Base-by-base conservation (phyloP, 1,140 invertebrate species). In the Procambarus clarkii region DNA sequence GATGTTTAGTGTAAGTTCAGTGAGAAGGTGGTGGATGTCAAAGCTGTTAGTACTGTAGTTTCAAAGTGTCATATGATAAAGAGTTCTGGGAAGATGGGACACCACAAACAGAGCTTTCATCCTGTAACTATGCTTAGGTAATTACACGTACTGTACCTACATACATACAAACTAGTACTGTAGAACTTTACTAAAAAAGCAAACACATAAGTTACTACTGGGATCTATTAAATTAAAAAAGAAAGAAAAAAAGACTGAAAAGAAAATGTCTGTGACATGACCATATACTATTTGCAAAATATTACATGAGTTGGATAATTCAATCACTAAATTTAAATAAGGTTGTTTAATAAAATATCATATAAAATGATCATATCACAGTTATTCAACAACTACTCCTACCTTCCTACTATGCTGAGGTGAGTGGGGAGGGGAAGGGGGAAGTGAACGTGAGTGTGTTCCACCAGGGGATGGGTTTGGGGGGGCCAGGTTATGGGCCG, bases 371-470 rank as follows among this genome's bases (percentile, higher is more conserved):
- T 58, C 46, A 78, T 86, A 44, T 54, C 46, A 86, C 50, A 86
- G 18, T 8, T 18, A 54, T 79, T 79, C 88, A 86, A 81, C 78
- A 69, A 45, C 46, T 86, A 82, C 88, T 91, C 88, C 84, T 93
- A 94, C 96, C 95, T 96, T 96, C 93, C 96, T 93, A 93, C 94
- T 95, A 74, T 93, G 95, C 92, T 95, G 95, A 93, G 96, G 95
- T 93, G 97, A 97, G 94, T 96, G 96, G 92, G 96, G 96, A n/a
- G 97, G 97, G 93, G 97, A 97, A 90, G 96, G 97, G 90, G 97
- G 97, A 93, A 97, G 95, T 94, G 97, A 97, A 94, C 96, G 95
- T 84, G 96, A 97, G 93, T 95, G 94, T 93, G 94, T 94, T 93
- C 94, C 93, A 94, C 94, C 93, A 94, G 95, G 93, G 94, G 94